phyloP scores from a whole-genome alignment of 2,888 invertebrate species.

The Argynnis bischoffii region DNA sequence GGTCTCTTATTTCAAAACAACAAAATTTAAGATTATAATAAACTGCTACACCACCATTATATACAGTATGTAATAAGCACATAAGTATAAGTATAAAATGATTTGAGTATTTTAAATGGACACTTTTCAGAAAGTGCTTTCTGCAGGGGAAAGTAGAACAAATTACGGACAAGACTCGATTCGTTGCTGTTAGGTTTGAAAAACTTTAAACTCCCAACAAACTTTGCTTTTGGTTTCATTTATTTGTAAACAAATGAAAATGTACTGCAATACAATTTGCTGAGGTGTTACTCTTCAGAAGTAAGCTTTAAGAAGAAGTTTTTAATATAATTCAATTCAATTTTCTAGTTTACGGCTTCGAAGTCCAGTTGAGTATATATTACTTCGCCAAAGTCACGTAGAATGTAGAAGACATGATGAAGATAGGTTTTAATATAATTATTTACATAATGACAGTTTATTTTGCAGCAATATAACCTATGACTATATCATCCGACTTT shows the following conservation, averaged over 20 bases:
- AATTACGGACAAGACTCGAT: conserved; percentile 10
- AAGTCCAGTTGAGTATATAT: no score
- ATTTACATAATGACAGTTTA: not conserved
- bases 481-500: no score
- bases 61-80: not conserved
- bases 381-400: not conserved
- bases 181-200: conserved; percentile 13
- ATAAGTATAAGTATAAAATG: not conserved
- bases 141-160: conserved; percentile 9
- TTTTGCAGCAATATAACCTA: no score
- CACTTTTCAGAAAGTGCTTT: conserved; percentile 6
- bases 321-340: no score
- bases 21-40: no score
- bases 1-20: no score
- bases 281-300: no score
- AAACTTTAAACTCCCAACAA: conserved; percentile 4
- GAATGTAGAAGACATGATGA: no score
- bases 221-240: conserved; percentile 5
- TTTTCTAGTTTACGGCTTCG: no score
- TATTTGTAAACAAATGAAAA: conserved; percentile 15
- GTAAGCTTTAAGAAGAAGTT: no score
- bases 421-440: no score
- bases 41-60: no score
- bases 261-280: not conserved
- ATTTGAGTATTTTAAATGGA: conserved; percentile 2